Evolutionary conservation across 2,888 invertebrate species (phyloP).

Genomic region (Malacosoma neustria): DNA sequence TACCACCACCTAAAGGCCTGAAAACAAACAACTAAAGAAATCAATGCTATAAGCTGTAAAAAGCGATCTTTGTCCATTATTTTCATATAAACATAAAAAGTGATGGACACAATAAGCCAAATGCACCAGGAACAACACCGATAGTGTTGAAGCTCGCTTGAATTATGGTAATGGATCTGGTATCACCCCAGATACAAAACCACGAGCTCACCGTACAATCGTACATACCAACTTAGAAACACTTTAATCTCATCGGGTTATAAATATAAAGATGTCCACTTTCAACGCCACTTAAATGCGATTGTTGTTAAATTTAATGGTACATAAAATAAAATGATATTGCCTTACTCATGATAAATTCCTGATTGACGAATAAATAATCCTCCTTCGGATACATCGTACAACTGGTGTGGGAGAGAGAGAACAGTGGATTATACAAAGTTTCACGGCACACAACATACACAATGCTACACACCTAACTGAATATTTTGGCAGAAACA

Average conservation of each 20-base stretch:
- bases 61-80: no score
- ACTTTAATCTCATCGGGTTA: slow-evolving; percentile 56
- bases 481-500: no score
- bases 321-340: slow-evolving; percentile 57
- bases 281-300: slow-evolving; percentile 55
- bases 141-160: slow-evolving; percentile 27
- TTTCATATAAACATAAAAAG: no score
- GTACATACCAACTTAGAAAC: slow-evolving; percentile 30
- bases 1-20: no score
- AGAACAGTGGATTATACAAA: no score
- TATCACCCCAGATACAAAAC: slow-evolving; percentile 18
- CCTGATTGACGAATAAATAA: slow-evolving; percentile 27
- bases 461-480: no score
- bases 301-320: slow-evolving; percentile 71
- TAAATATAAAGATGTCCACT: slow-evolving; percentile 63
- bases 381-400: slow-evolving; percentile 7
- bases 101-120: not conserved
- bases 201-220: slow-evolving; percentile 5
- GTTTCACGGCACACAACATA: no score
- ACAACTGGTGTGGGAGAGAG: no score
- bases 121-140: slow-evolving; percentile 4
- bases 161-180: slow-evolving; percentile 45
- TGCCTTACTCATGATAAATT: slow-evolving; percentile 47
- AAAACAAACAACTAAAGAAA: no score
- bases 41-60: no score